Evolutionary conservation across 2,113 vertebrate genomes (phyloP), one percentile per base, ranked within the genome.

Genomic region (Odocoileus virginianus): DNA sequence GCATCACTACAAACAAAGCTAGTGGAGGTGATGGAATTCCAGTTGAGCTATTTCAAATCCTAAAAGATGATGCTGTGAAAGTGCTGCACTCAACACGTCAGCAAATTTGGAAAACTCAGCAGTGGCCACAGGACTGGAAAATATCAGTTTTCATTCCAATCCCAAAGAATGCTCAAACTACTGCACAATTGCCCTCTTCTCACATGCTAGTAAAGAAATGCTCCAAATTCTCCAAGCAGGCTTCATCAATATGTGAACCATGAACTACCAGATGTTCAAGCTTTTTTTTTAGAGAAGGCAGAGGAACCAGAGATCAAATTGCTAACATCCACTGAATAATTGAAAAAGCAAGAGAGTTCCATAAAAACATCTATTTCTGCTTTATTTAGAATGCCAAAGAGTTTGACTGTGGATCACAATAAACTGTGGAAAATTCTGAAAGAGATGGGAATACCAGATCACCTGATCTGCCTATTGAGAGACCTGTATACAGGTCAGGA

Each of bases 231-330:
- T 36, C 64, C n/a, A 36, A 71, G 17, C 33, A 71, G n/a, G 17
- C n/a, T 71, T 36, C 9, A 36, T 9, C n/a, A 71, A 36, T 36
- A 21, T 2, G 1, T 21, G n/a, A 71, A 71, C 17, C 0, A 0
- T 71, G n/a, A 71, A 36, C 17, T 71, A 21, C 9, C n/a, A 21
- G n/a, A 36, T 11, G 1, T 71, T 36, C n/a, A 71, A 71, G 17
- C n/a, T 11, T 50, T 50, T 47, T 36, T 4, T 36, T 71, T 71
- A 71, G 64, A 71, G 21, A 71, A 36, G 33, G 17, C 64, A 71
- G n/a, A 71, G n/a, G n/a, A 71, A 21, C 64, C n/a, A 71, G 64
- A 71, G 17, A 71, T 36, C n/a, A 71, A 36, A 36, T 36, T 21
- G 4, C n/a, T 0, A 71, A 71, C 4, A 71, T 36, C n/a, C 17